phyloP scores from a whole-genome alignment of 2,888 invertebrate genomes.

The Eurytoma californica region DNA sequence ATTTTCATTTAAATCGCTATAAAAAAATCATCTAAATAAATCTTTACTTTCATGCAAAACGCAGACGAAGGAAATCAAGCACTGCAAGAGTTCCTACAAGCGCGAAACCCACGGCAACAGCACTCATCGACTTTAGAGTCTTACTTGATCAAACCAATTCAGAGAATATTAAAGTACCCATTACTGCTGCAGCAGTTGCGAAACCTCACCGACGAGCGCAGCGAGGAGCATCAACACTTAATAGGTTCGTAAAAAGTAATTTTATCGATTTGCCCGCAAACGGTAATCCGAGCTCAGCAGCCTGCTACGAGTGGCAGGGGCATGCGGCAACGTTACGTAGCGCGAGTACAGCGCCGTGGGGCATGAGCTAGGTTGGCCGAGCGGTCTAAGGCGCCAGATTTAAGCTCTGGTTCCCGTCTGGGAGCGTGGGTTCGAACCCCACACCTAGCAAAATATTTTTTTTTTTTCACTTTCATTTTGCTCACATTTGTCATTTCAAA shows the following conservation, averaged over 20 bases:
- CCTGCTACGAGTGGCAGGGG: background rate
- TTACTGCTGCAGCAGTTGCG: constrained; percentile 94
- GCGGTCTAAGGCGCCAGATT: constrained; percentile 84
- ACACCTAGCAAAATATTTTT: constrained; percentile 78
- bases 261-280: background rate
- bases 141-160: constrained; percentile 98
- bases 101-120: constrained; percentile 96
- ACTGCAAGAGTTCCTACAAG: constrained; percentile 94
- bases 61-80: constrained; percentile 96
- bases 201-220: constrained; percentile 93
- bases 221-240: constrained; percentile 96
- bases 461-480: constrained; percentile 53
- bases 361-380: constrained; percentile 80
- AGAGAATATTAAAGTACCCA: constrained; percentile 98
- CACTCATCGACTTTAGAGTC: constrained; percentile 98
- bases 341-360: background rate
- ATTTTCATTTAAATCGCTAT: background rate
- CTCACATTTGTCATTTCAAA: background rate
- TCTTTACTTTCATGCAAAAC: background rate
- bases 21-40: constrained; percentile 5
- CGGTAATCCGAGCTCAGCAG: background rate
- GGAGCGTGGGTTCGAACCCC: constrained; percentile 84
- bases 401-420: constrained; percentile 82
- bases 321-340: background rate
- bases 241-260: constrained; percentile 80